Conservation (phyloP, 1,140 invertebrate genomes). For the Zaprionus taronus region DNA sequence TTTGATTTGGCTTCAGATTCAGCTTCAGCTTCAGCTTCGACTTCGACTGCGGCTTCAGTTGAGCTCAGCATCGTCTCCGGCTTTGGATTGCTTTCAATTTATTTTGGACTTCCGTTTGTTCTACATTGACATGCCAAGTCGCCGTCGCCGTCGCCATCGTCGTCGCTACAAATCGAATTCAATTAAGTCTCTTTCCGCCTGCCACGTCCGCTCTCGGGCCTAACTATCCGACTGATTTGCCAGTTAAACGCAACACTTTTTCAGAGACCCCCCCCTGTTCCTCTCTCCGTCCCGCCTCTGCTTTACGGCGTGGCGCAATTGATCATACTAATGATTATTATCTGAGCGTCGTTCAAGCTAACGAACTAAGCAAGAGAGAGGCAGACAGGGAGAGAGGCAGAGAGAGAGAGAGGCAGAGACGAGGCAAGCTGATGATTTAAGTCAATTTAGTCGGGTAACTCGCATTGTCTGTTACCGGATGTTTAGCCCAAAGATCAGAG, state of each 20-base stretch:
- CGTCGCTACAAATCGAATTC: slow-evolving; percentile 74
- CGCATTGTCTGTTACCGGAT: slow-evolving; percentile 74
- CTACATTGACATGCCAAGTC: slow-evolving; percentile 73
- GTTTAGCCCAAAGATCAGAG: slow-evolving; percentile 61
- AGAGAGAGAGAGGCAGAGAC: background rate
- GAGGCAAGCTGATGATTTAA: slow-evolving; percentile 66
- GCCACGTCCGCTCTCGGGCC: slow-evolving; percentile 63
- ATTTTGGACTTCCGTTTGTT: slow-evolving; percentile 81
- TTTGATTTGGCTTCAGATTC: slow-evolving; percentile 37
- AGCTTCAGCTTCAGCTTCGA: slow-evolving; percentile 19
- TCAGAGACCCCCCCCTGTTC: slow-evolving; percentile 9
- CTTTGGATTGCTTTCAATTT: slow-evolving; percentile 71
- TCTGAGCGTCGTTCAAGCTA: slow-evolving; percentile 51
- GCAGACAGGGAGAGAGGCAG: background rate
- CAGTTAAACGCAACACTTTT: slow-evolving; percentile 83
- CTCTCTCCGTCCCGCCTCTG: background rate
- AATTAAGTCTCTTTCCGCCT: slow-evolving; percentile 78
- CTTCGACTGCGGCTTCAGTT: slow-evolving; percentile 19
- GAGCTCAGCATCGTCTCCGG: slow-evolving; percentile 1
- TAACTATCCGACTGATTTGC: slow-evolving; percentile 70
- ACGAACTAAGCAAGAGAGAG: slow-evolving; percentile 17
- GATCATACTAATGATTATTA: slow-evolving; percentile 81
- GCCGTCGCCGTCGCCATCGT: slow-evolving; percentile 31
- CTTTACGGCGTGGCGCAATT: slow-evolving; percentile 45
- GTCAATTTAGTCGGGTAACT: slow-evolving; percentile 61